These are phyloP conservation scores for Pseudotriccus pelzelni DNA, from an alignment of 2,797 vertebrate genomes.

Conservation along the genomic window DNA sequence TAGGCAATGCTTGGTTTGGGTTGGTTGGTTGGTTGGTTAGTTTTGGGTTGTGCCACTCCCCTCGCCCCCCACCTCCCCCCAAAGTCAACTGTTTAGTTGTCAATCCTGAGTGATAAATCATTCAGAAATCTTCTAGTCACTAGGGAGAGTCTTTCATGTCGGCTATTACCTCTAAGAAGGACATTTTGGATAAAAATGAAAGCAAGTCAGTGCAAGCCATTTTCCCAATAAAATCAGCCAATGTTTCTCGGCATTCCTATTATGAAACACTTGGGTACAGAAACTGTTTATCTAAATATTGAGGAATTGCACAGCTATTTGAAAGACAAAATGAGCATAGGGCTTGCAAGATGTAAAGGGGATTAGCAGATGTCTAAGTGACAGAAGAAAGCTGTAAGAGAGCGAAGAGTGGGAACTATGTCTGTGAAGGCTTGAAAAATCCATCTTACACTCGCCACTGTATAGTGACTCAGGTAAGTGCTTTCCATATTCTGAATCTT, in stretches of 20 bases:
- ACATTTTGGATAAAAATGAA: not conserved
- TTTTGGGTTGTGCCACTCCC: not conserved
- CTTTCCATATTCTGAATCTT: not conserved
- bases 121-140: not conserved
- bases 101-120: not conserved
- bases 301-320: not conserved
- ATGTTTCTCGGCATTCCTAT: not conserved
- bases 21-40: not conserved
- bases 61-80: accelerated
- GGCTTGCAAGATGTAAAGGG: not conserved
- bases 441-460: not conserved
- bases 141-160: not conserved
- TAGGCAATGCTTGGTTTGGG: accelerated
- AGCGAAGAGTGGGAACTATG: not conserved
- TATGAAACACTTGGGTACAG: not conserved
- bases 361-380: not conserved
- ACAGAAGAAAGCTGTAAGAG: not conserved
- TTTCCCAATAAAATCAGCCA: not conserved
- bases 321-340: not conserved
- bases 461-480: not conserved
- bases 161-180: not conserved
- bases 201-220: not conserved
- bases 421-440: not conserved
- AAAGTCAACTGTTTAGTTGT: not conserved
- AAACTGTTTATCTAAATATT: not conserved